A percentile compares a stretch with the other conserved stretches of the same genome.
Conservation (phyloP, 2,888 invertebrate species). For the Macrophya annulata region DNA sequence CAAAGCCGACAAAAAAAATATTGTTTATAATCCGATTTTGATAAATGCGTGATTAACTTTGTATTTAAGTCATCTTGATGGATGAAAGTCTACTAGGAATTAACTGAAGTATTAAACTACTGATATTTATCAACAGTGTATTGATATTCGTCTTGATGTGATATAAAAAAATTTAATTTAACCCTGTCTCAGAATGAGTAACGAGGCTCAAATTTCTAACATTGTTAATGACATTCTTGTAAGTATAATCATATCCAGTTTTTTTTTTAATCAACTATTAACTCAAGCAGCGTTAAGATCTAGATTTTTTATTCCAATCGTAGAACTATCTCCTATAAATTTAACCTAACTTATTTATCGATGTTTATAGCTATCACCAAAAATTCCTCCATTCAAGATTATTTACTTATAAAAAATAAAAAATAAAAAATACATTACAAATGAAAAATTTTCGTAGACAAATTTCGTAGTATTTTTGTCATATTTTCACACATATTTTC, state of each 20-base stretch:
- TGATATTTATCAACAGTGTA: not conserved
- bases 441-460: too few species aligned
- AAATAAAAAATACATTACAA: too few species aligned
- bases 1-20: not conserved
- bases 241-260: slow-evolving; percentile 71
- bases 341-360: not conserved
- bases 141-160: not conserved
- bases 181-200: slow-evolving; percentile 78
- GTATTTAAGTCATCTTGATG: not conserved
- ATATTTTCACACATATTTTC: not conserved
- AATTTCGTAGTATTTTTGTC: not conserved
- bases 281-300: slow-evolving; percentile 32
- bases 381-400: not conserved
- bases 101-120: not conserved
- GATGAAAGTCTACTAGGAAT: not conserved
- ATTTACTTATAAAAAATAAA: too few species aligned
- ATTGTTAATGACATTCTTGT: slow-evolving; percentile 87
- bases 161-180: not conserved
- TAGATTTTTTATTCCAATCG: not conserved
- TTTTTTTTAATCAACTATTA: slow-evolving; percentile 10
- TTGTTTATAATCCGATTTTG: not conserved
- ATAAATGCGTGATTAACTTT: not conserved
- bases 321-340: not conserved
- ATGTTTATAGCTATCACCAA: not conserved
- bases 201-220: slow-evolving; percentile 84